A percentile compares a stretch with the other conserved stretches of the same genome.
Conservation (phyloP, 2,888 invertebrate species). For the Dasysyrphus albostriatus region DNA sequence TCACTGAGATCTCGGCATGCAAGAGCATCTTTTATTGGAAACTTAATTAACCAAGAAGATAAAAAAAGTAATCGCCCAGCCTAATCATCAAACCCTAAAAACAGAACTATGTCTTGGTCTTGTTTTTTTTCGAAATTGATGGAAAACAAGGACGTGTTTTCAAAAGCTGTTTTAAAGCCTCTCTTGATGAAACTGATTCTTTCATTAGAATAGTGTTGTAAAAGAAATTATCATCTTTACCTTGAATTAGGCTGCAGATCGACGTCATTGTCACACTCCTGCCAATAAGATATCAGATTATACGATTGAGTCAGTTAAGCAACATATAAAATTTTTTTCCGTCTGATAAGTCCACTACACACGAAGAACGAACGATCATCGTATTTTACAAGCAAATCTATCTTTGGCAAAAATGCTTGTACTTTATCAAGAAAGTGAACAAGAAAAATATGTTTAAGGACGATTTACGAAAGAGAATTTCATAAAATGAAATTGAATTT, state of each 20-base stretch:
- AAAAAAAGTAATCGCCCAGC: not conserved
- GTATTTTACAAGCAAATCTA: slow-evolving; percentile 12
- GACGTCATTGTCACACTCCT: too few relatives aligned
- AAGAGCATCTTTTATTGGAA: slow-evolving; percentile 6
- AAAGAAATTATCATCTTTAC: too few relatives aligned
- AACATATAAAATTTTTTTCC: too few relatives aligned
- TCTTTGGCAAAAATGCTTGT: slow-evolving; percentile 12
- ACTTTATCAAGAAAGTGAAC: too few relatives aligned
- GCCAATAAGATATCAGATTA: too few relatives aligned
- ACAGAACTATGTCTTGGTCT: not conserved
- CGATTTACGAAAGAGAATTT: too few relatives aligned
- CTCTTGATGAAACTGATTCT: not conserved
- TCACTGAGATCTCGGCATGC: not conserved
- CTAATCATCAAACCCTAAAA: not conserved
- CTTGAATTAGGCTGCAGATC: too few relatives aligned
- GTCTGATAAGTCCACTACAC: too few relatives aligned
- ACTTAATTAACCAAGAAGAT: not conserved
- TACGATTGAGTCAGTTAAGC: too few relatives aligned
- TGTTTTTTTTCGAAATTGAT: slow-evolving; percentile 4
- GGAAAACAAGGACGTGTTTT: not conserved
- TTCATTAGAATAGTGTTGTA: too few relatives aligned
- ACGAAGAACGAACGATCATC: not conserved
- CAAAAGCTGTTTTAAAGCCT: not conserved
- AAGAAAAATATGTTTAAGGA: too few relatives aligned
- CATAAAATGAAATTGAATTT: not conserved